These are phyloP conservation scores for Morone saxatilis DNA, from an alignment of 2,113 vertebrate species.

Conservation along the genomic window DNA sequence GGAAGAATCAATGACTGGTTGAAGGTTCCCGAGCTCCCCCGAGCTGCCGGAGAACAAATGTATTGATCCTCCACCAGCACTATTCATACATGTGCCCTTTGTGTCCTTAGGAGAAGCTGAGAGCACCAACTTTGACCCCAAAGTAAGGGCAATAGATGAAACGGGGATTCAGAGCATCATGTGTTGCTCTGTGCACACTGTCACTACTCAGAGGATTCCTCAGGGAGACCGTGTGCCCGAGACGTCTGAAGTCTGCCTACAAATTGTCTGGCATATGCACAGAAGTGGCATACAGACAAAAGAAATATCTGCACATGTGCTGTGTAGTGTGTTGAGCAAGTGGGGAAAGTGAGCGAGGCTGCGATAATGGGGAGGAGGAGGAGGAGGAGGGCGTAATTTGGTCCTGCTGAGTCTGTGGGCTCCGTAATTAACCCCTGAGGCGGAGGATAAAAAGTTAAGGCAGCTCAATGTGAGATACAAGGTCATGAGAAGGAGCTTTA, in stretches of 20 bases:
- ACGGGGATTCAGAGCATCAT: not conserved
- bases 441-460: conserved; percentile 43
- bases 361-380: conserved; percentile 1
- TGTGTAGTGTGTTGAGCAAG: conserved; percentile 8
- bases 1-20: conserved; percentile 37
- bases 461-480: conserved; percentile 43
- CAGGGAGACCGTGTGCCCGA: not conserved
- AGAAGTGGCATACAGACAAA: conserved; percentile 30
- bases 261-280: not conserved
- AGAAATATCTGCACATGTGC: conserved; percentile 24
- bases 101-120: conserved; percentile 24
- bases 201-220: not conserved
- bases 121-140: conserved; percentile 10
- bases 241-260: not conserved
- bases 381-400: conserved; percentile 11
- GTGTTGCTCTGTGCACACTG: not conserved
- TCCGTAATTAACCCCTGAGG: conserved; percentile 65
- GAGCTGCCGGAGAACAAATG: conserved; percentile 31
- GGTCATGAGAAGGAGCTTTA: conserved; percentile 18
- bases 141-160: not conserved
- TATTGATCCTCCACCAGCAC: conserved; percentile 37
- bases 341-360: not conserved
- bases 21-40: conserved; percentile 28
- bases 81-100: not conserved
- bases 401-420: conserved; percentile 15